phyloP scores from a whole-genome alignment of 2,888 invertebrate species.

The Neoitamus cyanurus region DNA sequence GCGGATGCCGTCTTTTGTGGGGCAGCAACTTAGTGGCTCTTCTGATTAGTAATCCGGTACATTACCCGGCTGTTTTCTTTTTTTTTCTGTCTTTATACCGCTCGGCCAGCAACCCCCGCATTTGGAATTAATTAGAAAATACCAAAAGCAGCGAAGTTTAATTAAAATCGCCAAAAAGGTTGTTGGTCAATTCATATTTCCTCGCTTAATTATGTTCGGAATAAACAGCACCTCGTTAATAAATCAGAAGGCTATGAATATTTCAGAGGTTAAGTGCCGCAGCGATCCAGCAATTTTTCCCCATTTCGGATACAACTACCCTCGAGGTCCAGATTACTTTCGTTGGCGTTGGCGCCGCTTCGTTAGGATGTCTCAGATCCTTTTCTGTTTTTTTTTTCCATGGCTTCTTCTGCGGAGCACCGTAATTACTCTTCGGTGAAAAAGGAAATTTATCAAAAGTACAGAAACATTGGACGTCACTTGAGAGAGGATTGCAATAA shows the following conservation, averaged over 20 bases:
- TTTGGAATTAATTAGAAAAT: conserved; percentile 43
- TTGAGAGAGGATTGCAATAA: conserved; percentile 52
- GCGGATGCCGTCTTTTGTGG: background rate
- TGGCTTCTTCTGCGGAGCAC: conserved; percentile 35
- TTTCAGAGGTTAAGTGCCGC: conserved; percentile 40
- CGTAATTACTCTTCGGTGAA: conserved; percentile 51
- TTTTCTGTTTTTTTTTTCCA: conserved; percentile 25
- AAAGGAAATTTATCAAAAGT: conserved; percentile 50
- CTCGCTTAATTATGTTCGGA: conserved; percentile 50
- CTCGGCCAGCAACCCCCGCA: background rate
- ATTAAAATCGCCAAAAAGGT: conserved; percentile 26
- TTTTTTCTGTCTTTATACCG: background rate
- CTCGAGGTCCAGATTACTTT: conserved; percentile 43
- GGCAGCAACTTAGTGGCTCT: background rate
- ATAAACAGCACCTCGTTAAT: conserved; percentile 50
- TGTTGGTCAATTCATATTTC: conserved; percentile 43
- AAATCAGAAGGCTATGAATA: conserved; percentile 50
- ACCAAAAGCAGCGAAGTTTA: conserved; percentile 35
- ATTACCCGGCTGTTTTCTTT: background rate
- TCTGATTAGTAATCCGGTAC: background rate
- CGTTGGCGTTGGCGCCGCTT: conserved; percentile 14
- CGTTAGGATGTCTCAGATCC: conserved; percentile 37
- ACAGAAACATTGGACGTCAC: conserved; percentile 51
- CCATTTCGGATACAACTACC: conserved; percentile 13
- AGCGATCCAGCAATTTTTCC: conserved; percentile 26